A percentile compares a stretch with the other conserved stretches of the same genome.
Conservation (phyloP, 2,797 vertebrate genomes). For the Apodemus agrarius region DNA sequence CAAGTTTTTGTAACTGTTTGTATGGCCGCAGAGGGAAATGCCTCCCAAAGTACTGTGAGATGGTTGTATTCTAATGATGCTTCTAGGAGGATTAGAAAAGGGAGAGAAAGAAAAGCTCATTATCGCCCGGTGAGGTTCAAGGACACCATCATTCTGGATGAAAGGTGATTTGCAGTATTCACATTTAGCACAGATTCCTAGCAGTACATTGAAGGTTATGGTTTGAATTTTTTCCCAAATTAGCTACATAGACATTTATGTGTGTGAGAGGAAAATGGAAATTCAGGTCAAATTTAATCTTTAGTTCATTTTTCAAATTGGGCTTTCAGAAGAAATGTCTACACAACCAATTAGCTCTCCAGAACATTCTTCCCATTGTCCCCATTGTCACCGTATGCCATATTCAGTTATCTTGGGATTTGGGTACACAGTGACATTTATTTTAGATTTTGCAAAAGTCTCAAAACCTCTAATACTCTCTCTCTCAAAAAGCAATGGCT, state of each 20-base stretch:
- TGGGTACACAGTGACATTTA: constrained; percentile 3
- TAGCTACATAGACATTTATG: constrained; percentile 69
- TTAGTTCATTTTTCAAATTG: constrained; percentile 73
- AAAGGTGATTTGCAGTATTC: constrained; percentile 75
- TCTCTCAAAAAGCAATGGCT: constrained; percentile 35
- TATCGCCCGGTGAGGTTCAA: constrained; percentile 71
- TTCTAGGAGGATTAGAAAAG: constrained; percentile 70
- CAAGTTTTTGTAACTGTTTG: constrained; percentile 68
- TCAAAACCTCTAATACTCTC: neutral
- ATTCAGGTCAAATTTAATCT: constrained; percentile 77
- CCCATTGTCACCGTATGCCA: neutral
- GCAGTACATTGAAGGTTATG: constrained; percentile 66
- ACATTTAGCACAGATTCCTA: constrained; percentile 72
- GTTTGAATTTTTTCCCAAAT: constrained; percentile 76
- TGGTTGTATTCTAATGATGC: constrained; percentile 68
- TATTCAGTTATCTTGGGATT: constrained; percentile 18
- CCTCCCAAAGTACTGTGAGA: neutral
- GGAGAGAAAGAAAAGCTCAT: constrained; percentile 75
- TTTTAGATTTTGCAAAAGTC: constrained; percentile 59
- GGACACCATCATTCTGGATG: constrained; percentile 72
- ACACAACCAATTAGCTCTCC: constrained; percentile 7
- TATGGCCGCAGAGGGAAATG: constrained; percentile 30
- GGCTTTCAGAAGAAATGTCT: constrained; percentile 63
- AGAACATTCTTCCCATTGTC: constrained; percentile 13
- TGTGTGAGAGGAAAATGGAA: constrained; percentile 72